Evolutionary conservation across 2,888 invertebrate species (phyloP), one percentile per base, ranked within the genome.

Genomic region (Drosophila nr. fundita): DNA sequence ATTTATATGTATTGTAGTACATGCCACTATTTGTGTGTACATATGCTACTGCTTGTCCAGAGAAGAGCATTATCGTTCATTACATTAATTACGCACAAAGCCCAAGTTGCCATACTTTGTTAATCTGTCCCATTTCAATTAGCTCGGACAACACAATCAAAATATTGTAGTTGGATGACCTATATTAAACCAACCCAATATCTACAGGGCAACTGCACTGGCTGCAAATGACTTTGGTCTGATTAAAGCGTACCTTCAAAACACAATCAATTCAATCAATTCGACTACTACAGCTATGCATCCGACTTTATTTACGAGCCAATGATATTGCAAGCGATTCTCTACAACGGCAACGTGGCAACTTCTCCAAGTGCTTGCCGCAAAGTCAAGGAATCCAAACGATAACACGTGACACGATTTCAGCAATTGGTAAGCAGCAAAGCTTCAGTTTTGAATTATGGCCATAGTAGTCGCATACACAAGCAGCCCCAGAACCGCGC

Each of bases 381-480:
- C 54, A 27, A 71, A 78, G 73, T 57, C 68, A 67, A 55, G 49
- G 55, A 64, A 82, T 66, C 74, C 85, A 87, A 90, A 86, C 82
- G 90, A 87, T 82, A 90, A 77, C 87, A 88, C 89, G 89, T 87
- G 88, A 89, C 79, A 75, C 81, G 64, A 62, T 69, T 59, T 58
- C 49, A 50, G 73, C 88, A 87, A 89, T 86, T 89, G 85, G 82
- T 89, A 80, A 81, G 81, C 89, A 86, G 83, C 82, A 87, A 86
- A 86, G 87, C 80, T 73, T 61, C 74, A 67, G 73, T 74, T 84
- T 79, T 90, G 89, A 87, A 74, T 90, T 90, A 87, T 90, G 83
- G 79, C 79, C 59, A 78, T 66, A 69, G 57, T 73, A 55, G 50
- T 68, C 55, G 68, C 76, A 74, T 70, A 67, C 78, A 74, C 82